These are phyloP conservation scores for Melanogrammus aeglefinus DNA, from an alignment of 2,797 vertebrate species.

Conservation along the genomic window DNA sequence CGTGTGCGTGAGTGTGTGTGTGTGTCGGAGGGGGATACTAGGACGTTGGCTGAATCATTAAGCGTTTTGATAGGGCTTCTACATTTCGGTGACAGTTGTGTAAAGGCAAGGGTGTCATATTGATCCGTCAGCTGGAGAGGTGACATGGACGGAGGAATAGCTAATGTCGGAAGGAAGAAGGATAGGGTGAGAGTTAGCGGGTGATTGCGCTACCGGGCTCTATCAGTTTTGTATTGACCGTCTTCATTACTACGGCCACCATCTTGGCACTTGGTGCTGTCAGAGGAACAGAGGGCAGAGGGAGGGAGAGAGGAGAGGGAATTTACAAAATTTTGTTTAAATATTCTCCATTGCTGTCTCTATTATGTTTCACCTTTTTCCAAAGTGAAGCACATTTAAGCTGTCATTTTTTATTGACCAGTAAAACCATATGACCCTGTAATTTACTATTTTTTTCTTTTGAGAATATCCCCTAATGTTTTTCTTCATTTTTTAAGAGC, in stretches of 20 bases:
- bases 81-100: slow-evolving; percentile 28
- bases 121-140: slow-evolving; percentile 33
- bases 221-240: neutral
- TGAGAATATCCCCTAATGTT: neutral
- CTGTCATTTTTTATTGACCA: neutral
- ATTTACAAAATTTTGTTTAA: no score
- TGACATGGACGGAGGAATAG: neutral
- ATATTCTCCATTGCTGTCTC: neutral
- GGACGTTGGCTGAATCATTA: slow-evolving; percentile 30
- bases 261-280: neutral
- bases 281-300: neutral
- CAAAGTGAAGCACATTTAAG: neutral
- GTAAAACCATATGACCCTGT: slow-evolving; percentile 4
- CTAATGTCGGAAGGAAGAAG: neutral
- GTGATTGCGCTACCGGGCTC: neutral
- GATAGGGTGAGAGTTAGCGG: neutral
- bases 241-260: neutral
- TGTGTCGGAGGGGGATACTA: neutral
- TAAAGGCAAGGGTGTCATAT: slow-evolving; percentile 46
- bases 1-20: slow-evolving; percentile 5
- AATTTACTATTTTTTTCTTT: slow-evolving; percentile 13
- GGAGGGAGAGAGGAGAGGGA: no score
- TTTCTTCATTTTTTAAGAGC: neutral
- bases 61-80: slow-evolving; percentile 20
- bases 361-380: neutral